Evolutionary conservation across 2,113 vertebrate species (phyloP), one percentile per base, ranked within the genome.

Genomic region (Baryphthengus martii): DNA sequence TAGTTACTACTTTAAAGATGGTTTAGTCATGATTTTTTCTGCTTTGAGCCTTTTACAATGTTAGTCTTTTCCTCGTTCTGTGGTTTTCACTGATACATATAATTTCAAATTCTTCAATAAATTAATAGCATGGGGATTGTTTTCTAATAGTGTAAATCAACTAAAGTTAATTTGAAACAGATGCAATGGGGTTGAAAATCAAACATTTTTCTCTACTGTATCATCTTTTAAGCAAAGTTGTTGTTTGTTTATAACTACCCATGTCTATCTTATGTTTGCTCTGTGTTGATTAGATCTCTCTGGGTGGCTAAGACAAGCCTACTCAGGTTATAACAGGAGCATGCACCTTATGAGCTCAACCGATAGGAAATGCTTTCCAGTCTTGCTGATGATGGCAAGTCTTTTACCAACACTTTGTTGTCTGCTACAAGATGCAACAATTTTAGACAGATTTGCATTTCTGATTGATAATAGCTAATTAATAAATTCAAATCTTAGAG

Each of bases 71-170:
- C 44, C 37, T 71, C 53, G 23, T 70, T 73, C n/a, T 85, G 26
- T 78, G 11, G 25, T 93, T 96, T 83, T 84, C 81, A 17, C 55
- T 91, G 44, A 53, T 23, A n/a, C 85, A 87, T 59, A 29, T 63
- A 31, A 97, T 93, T 89, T 93, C 67, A 89, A 81, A 67, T 58
- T 93, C 37, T 86, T 86, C 85, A 93, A 91, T 93, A 96, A 95
- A 44, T 88, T 88, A 80, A 47, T 12, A 37, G 79, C 66, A 85
- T 82, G 73, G 82, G 49, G 33, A 66, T 94, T 88, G 82, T 82
- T 59, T 94, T 72, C 45, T 85, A 75, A 76, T 80, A 90, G 44
- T 55, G 78, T 80, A 90, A 94, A 94, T 95, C 59, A 93, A 75
- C 47, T 79, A 78, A 90, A 90, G 93, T 85, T 85, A 93, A 95